These are phyloP conservation scores for Sebastes minor DNA, from an alignment of 2,797 vertebrate genomes.

Conservation along the genomic window DNA sequence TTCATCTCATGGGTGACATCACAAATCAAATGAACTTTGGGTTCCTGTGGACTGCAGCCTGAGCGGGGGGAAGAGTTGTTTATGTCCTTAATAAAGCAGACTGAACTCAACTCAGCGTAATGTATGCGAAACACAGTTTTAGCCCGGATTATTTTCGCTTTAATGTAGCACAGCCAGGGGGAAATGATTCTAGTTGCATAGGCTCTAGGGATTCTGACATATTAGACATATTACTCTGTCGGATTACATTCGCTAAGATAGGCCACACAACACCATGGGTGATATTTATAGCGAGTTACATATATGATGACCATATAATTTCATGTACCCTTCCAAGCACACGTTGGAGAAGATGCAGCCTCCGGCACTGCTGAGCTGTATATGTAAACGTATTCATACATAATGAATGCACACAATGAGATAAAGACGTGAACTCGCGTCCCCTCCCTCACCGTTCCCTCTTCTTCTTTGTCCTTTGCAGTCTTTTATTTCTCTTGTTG, in stretches of 20 bases:
- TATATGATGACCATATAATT: neutral
- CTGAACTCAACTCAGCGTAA: slow-evolving; percentile 6
- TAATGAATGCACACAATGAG: slow-evolving; percentile 24
- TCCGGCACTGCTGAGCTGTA: neutral
- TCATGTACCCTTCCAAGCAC: neutral
- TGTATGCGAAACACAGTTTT: slow-evolving; percentile 33
- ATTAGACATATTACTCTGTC: slow-evolving; percentile 27
- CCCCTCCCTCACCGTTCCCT: neutral
- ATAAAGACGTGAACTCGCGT: neutral
- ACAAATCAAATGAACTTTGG: slow-evolving; percentile 19
- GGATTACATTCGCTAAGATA: slow-evolving; percentile 25
- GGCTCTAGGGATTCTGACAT: slow-evolving; percentile 25
- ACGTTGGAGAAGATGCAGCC: neutral
- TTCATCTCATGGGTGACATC: slow-evolving; percentile 37
- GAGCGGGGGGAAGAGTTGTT: slow-evolving; percentile 17
- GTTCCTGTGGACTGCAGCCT: neutral
- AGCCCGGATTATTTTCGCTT: slow-evolving; percentile 51
- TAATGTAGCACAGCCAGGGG: slow-evolving; percentile 10
- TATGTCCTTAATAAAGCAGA: slow-evolving; percentile 48
- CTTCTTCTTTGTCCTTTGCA: neutral
- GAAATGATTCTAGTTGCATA: neutral
- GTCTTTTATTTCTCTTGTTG: neutral
- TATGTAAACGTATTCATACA: slow-evolving; percentile 18
- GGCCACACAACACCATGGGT: slow-evolving; percentile 13
- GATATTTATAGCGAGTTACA: slow-evolving; percentile 25